phyloP scores from a whole-genome alignment of 2,888 invertebrate genomes.

The Brachypalpus laphriformis region DNA sequence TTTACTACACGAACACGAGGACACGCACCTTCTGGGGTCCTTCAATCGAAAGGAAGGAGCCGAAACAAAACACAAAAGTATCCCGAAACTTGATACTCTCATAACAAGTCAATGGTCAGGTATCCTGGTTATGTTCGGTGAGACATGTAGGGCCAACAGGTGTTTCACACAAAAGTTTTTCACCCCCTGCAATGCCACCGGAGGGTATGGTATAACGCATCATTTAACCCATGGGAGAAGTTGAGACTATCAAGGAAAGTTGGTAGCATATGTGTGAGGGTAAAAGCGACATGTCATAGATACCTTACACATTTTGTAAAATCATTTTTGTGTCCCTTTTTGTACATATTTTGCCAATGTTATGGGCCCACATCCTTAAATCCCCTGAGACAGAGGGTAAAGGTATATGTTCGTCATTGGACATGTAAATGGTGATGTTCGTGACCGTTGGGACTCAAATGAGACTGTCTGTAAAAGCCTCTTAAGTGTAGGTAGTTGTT shows the following conservation, averaged over 20 bases:
- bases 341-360: neutral
- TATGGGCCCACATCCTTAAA: neutral
- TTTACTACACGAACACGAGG: constrained; percentile 50
- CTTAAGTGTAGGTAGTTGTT: neutral
- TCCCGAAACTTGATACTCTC: constrained; percentile 34
- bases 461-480: neutral
- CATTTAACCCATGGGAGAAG: constrained; percentile 56
- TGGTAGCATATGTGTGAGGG: constrained; percentile 18
- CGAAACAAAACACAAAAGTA: neutral
- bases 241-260: constrained; percentile 7
- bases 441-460: constrained; percentile 1
- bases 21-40: constrained; percentile 33
- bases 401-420: constrained; percentile 21
- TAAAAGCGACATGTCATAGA: constrained; percentile 14
- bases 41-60: neutral
- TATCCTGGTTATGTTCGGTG: constrained; percentile 8
- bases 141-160: constrained; percentile 52
- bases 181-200: neutral
- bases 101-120: constrained; percentile 57
- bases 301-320: constrained; percentile 1
- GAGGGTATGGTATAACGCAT: constrained; percentile 45
- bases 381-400: neutral
- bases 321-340: constrained; percentile 22
- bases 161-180: constrained; percentile 33
- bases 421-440: constrained; percentile 35